These are phyloP conservation scores for Taenaris catops DNA, from an alignment of 2,888 invertebrate genomes.

Conservation along the genomic window DNA sequence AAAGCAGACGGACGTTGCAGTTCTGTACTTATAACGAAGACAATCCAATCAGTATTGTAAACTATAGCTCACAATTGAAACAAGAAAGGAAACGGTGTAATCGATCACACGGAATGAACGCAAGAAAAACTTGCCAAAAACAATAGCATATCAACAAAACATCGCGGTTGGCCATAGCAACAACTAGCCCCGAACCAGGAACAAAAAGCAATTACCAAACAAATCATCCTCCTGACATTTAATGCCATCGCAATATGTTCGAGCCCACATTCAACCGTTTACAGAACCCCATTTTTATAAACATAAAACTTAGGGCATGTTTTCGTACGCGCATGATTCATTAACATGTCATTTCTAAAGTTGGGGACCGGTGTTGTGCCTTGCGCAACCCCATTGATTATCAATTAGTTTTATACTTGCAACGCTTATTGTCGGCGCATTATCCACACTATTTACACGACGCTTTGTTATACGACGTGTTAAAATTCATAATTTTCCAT, in stretches of 20 bases:
- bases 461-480: constrained; percentile 57
- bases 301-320: constrained; percentile 44
- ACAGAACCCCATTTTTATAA: constrained; percentile 38
- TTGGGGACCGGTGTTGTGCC: constrained; percentile 46
- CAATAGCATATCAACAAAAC: constrained; percentile 66
- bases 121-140: constrained; percentile 46
- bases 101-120: constrained; percentile 36
- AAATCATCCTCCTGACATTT: constrained; percentile 77
- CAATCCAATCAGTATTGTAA: no score
- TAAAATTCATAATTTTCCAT: constrained; percentile 39
- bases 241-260: constrained; percentile 75
- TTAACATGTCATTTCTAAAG: constrained; percentile 58
- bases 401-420: constrained; percentile 75
- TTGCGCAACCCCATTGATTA: constrained; percentile 66
- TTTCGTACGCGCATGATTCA: constrained; percentile 59
- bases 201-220: constrained; percentile 75
- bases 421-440: constrained; percentile 65
- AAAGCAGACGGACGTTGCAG: no score
- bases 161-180: constrained; percentile 49
- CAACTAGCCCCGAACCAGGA: constrained; percentile 50
- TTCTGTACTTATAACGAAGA: no score
- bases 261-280: constrained; percentile 53
- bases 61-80: constrained; percentile 1
- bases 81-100: constrained; percentile 20
- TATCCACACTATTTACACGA: constrained; percentile 75